Evolutionary conservation across 1,140 invertebrate species (phyloP), one percentile per base, ranked within the genome.

Genomic region (Ephestia elutella): DNA sequence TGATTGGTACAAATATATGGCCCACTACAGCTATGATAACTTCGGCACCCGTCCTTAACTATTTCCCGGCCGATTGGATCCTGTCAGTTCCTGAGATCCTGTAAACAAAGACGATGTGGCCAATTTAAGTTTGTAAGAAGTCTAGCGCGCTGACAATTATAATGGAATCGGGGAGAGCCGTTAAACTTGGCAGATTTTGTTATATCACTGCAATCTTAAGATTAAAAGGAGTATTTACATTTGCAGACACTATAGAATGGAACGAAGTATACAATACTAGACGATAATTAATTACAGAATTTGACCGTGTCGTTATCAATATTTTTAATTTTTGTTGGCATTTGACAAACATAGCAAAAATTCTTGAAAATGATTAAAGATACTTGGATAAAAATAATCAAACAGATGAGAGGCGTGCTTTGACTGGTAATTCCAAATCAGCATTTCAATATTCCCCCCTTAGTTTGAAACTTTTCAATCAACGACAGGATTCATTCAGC

Each of bases 61-160:
- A 81, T 84, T 82, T 82, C 73, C 76, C 72, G 73, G 63, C 75
- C 74, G 67, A 83, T 82, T 78, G 67, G 66, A 76, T 70, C 63
- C 66, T 63, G 63, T 59, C 66, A 74, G 69, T 70, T 73, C 70
- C 38, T 10, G 15, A 44, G 38, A 15, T n/a, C 54, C 62, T 70
- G 71, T 71, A 72, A 79, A 77, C 71, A 75, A 66, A 56, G 35
- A 66, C 63, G 68, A 68, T 71, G 66, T 63, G 59, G 70, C 63
- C 68, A 79, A 80, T 79, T 78, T 74, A 77, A 73, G 68, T 73
- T 77, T 60, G 56, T 13, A 60, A 67, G 32, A 49, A 66, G 51
- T 66, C 54, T 49, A 48, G n/a, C 32, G n/a, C 32, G 38, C 38
- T 44, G 13, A 44, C 38, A 44, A 44, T 44, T 17, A 44, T 44